Base-by-base conservation (phyloP, 2,888 invertebrate species). In the Apodemia zela region DNA sequence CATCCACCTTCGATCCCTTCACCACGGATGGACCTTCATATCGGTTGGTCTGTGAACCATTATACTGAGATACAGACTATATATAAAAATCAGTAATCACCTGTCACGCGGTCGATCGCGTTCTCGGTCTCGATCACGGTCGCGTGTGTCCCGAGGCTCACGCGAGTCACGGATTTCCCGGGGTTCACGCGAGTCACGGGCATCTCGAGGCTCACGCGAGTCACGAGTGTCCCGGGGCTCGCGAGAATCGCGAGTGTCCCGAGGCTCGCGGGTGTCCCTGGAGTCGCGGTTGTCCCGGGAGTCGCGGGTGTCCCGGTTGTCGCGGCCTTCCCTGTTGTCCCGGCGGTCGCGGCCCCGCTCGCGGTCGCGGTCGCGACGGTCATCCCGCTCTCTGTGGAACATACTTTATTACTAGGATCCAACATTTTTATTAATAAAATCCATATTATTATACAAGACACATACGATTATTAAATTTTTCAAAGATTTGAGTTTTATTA, bases 321-420 rank as follows among this genome's bases (percentile, higher is more conserved):
- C 69, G n/a, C 76, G 66, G 70, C 77, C 77, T 59, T 73, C 75
- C 13, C 75, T 65, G 64, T 71, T 51, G 51, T 51, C 77, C 67
- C 72, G 71, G 49, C 74, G 69, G 42, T 72, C 79, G n/a, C 75
- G 77, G 59, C 73, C 75, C 62, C 68, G 77, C 67, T 66, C 76
- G 17, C 75, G 72, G 17, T 79, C 78, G 25, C 78, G 72, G 25
- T 79, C 77, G 8, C 79, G 71, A 54, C 79, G 80, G 29, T 80
- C 79, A 15, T 75, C 76, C 8, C 76, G 73, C 33, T 78, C 79
- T 59, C 75, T 75, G 61, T 51, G 25, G 11, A 11, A 13, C 38
- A 15, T 6, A 61, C 25, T 33, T 33, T 7, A 33, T 33, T 33
- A 33, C 0, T 33, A 7, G 33, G 6, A 33, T 33, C 33, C 33